Evolutionary conservation across 2,113 vertebrate genomes (phyloP).

Genomic region (Anser brachyrhynchus): DNA sequence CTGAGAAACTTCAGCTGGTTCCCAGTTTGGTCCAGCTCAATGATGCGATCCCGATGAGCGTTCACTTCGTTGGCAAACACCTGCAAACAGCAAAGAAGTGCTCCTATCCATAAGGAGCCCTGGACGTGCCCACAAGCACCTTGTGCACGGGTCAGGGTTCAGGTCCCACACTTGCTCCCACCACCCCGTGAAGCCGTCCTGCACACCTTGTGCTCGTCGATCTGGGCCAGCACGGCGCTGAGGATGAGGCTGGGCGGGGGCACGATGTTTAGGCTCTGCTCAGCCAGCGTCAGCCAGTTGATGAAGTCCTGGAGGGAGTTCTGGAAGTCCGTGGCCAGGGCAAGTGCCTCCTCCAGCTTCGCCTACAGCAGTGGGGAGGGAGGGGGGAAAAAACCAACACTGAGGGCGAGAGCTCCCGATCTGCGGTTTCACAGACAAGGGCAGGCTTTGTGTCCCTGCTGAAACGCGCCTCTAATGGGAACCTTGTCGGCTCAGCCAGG

Average conservation of each 20-base stretch:
- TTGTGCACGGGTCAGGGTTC: accelerated
- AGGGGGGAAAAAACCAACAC: neutral
- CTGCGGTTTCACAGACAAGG: constrained; percentile 41
- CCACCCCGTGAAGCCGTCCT: accelerated
- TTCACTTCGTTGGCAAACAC: constrained; percentile 98
- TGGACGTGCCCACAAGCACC: accelerated
- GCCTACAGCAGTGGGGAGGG: constrained; percentile 71
- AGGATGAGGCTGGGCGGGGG: constrained; percentile 92
- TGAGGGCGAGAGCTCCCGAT: constrained; percentile 41
- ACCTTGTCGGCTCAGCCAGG: neutral
- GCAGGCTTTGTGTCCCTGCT: constrained; percentile 28
- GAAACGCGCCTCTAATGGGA: constrained; percentile 13
- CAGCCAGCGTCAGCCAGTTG: constrained; percentile 96
- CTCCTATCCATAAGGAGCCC: accelerated
- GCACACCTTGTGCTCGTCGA: constrained; percentile 96
- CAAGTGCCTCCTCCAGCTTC: constrained; percentile 93
- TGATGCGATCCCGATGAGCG: constrained; percentile 93
- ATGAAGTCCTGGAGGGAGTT: constrained; percentile 97
- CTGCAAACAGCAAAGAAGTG: constrained; percentile 59
- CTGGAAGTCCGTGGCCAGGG: constrained; percentile 93
- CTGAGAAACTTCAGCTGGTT: constrained; percentile 97
- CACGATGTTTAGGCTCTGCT: constrained; percentile 93
- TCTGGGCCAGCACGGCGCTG: constrained; percentile 92
- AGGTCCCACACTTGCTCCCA: neutral
- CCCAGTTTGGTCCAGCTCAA: constrained; percentile 93